Evolutionary conservation across 2,113 vertebrate genomes (phyloP).

Genomic region (Eptesicus fuscus): DNA sequence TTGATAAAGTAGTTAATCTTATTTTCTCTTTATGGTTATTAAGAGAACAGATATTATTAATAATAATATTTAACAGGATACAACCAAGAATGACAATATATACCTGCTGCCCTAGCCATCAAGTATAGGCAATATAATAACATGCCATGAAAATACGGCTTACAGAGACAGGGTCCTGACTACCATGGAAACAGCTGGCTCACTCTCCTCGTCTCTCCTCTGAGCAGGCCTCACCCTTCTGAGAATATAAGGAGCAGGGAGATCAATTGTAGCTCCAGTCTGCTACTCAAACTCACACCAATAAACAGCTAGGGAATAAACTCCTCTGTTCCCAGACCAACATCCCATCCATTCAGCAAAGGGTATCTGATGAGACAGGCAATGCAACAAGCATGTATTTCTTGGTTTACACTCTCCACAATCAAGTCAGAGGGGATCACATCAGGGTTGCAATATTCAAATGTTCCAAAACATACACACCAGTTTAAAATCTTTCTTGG

Average conservation of each 20-base stretch:
- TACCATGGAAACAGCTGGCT: not conserved
- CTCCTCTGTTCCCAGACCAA: not conserved
- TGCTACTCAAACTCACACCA: not conserved
- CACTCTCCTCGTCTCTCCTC: not conserved
- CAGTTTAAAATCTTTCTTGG: not conserved
- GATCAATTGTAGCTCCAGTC: not conserved
- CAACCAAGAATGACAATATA: not conserved
- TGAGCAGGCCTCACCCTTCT: not conserved
- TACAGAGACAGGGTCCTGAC: not conserved
- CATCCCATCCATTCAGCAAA: not conserved
- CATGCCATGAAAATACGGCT: not conserved
- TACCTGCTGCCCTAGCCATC: not conserved
- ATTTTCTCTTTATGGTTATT: constrained; percentile 29
- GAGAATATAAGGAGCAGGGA: not conserved
- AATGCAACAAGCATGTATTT: not conserved
- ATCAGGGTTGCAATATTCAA: not conserved
- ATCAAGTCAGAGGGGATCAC: not conserved
- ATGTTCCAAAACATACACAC: not conserved
- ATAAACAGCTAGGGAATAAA: not conserved
- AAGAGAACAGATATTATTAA: not conserved
- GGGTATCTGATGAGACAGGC: not conserved
- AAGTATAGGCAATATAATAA: not conserved
- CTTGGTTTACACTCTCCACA: not conserved
- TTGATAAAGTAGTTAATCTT: not conserved
- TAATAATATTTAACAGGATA: not conserved